A percentile compares a stretch with the other conserved stretches of the same genome.
Evolutionary conservation across 37 sponge, comb jelly and placozoan species (phyloP).

Genomic region (Chondrilla cf. caribensis): DNA sequence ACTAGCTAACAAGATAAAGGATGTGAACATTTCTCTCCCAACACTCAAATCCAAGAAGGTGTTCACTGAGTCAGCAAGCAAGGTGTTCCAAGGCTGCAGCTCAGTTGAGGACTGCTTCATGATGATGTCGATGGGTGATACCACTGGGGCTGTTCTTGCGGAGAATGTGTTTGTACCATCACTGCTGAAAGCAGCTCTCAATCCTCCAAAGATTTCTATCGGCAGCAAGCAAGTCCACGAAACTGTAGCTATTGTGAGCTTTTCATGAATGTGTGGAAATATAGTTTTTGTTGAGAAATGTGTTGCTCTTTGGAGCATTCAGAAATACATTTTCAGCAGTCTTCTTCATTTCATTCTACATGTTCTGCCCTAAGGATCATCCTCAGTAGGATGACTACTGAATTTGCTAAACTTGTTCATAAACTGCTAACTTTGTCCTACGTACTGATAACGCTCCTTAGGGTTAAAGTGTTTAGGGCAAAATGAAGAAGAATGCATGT

Average conservation of each 20-base stretch:
- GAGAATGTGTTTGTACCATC: constrained; percentile 53
- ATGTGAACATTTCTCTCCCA: neutral
- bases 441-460: no score
- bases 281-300: constrained; percentile 25
- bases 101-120: neutral
- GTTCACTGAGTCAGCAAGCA: constrained; percentile 9
- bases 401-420: no score
- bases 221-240: constrained; percentile 6
- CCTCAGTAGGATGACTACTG: no score
- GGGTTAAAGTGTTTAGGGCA: no score
- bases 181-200: constrained; percentile 50
- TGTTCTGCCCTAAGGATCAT: no score
- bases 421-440: no score
- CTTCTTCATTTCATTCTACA: no score
- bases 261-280: neutral
- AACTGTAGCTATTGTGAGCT: neutral
- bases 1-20: constrained; percentile 8
- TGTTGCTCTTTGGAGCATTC: no score
- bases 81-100: constrained; percentile 35
- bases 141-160: constrained; percentile 26
- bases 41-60: constrained; percentile 45
- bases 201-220: constrained; percentile 30
- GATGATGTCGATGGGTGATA: neutral
- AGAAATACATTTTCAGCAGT: no score
- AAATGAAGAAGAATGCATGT: no score